Percentiles rank a stretch among this genome's conserved stretches.
Conservation (phyloP, 2,797 vertebrate genomes). For the Protonibea diacanthus region DNA sequence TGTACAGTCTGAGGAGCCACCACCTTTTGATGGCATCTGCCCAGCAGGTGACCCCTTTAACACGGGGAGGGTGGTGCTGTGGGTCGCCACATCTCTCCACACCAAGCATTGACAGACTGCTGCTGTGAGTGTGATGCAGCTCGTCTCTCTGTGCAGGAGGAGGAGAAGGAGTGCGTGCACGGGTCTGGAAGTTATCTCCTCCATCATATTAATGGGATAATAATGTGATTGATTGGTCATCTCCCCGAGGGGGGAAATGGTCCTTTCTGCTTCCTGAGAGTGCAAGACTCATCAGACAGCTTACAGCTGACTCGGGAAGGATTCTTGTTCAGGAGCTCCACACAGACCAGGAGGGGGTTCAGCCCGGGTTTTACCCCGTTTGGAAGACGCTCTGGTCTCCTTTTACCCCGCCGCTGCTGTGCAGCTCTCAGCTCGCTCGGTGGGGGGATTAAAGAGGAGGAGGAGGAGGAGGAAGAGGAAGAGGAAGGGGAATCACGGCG, state of each 20-base stretch:
- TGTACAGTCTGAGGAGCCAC: background rate
- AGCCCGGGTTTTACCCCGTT: conserved; percentile 3
- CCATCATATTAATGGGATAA: conserved; percentile 69
- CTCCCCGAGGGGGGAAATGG: conserved; percentile 42
- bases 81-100: conserved; percentile 29
- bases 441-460: conserved; percentile 49
- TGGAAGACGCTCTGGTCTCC: background rate
- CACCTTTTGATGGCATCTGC: background rate
- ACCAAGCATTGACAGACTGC: background rate
- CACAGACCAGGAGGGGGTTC: background rate
- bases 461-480: conserved; percentile 21
- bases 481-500: conserved; percentile 26
- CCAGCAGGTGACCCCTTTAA: conserved; percentile 46
- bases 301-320: conserved; percentile 20
- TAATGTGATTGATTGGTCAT: conserved; percentile 61
- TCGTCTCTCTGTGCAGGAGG: conserved; percentile 19
- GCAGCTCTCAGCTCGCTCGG: conserved; percentile 31
- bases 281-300: conserved; percentile 20
- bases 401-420: background rate
- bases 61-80: conserved; percentile 10
- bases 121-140: conserved; percentile 17
- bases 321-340: conserved; percentile 17
- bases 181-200: conserved; percentile 54
- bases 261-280: conserved; percentile 47
- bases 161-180: conserved; percentile 1